Evolutionary conservation across 1,140 invertebrate genomes (phyloP).

Genomic region (Drosophila saltans): DNA sequence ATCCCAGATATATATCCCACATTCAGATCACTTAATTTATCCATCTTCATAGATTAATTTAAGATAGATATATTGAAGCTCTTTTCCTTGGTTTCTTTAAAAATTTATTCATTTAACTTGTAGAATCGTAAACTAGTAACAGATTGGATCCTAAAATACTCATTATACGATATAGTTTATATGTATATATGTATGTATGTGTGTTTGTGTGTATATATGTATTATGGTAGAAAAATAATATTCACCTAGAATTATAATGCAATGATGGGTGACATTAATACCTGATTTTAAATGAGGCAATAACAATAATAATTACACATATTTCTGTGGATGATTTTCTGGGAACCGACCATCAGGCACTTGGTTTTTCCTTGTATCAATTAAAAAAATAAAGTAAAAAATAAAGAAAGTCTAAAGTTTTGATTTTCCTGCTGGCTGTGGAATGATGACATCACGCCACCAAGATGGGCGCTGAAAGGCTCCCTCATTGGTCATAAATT

Average conservation of each 20-base stretch:
- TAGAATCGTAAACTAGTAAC: constrained; percentile 39
- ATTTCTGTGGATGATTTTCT: constrained; percentile 4
- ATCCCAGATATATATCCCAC: no score
- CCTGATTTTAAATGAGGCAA: constrained; percentile 44
- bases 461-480: constrained; percentile 90
- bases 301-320: constrained; percentile 40
- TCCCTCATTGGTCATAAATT: constrained; percentile 88
- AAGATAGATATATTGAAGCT: no score
- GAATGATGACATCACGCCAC: constrained; percentile 89
- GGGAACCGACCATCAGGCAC: constrained; percentile 49
- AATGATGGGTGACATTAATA: constrained; percentile 31
- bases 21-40: no score
- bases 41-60: no score
- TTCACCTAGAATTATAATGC: constrained; percentile 32
- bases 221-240: constrained; percentile 31
- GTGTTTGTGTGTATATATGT: neutral
- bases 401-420: constrained; percentile 53
- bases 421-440: constrained; percentile 65
- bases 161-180: constrained; percentile 31
- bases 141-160: constrained; percentile 53
- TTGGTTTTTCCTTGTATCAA: constrained; percentile 20
- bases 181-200: neutral
- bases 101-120: constrained; percentile 37
- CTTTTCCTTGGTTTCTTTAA: constrained; percentile 1
- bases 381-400: neutral